These are phyloP conservation scores for Todiramphus saurophagus DNA, from an alignment of 2,113 vertebrate species.

Conservation along the genomic window DNA sequence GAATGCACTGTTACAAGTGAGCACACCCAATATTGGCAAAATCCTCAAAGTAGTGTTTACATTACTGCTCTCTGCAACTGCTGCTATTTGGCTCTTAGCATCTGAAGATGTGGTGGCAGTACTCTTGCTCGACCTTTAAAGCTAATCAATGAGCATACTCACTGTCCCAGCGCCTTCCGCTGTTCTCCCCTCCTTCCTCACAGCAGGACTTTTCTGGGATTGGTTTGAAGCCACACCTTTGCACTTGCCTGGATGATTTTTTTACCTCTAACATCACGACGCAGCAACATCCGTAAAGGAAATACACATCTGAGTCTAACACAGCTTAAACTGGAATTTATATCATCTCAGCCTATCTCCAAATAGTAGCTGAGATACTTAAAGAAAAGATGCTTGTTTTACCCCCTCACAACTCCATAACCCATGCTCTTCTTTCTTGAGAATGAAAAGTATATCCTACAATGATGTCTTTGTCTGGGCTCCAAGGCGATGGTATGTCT, in stretches of 20 bases:
- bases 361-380: background rate
- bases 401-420: background rate
- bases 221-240: background rate
- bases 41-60: background rate
- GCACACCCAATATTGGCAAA: background rate
- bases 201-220: background rate
- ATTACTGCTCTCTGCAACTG: background rate
- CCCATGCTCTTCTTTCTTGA: background rate
- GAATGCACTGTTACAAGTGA: background rate
- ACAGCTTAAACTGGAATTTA: background rate
- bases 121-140: background rate
- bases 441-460: background rate
- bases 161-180: background rate
- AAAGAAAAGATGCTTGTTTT: background rate
- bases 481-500: background rate
- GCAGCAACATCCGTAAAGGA: background rate
- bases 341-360: background rate
- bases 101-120: background rate
- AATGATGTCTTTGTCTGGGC: background rate
- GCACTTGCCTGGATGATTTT: background rate
- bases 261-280: background rate
- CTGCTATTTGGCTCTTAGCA: background rate
- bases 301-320: background rate
- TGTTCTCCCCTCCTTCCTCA: background rate
- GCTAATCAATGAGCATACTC: background rate